Conservation (phyloP, 2,113 vertebrate species). For the Gambusia holbrooki region DNA sequence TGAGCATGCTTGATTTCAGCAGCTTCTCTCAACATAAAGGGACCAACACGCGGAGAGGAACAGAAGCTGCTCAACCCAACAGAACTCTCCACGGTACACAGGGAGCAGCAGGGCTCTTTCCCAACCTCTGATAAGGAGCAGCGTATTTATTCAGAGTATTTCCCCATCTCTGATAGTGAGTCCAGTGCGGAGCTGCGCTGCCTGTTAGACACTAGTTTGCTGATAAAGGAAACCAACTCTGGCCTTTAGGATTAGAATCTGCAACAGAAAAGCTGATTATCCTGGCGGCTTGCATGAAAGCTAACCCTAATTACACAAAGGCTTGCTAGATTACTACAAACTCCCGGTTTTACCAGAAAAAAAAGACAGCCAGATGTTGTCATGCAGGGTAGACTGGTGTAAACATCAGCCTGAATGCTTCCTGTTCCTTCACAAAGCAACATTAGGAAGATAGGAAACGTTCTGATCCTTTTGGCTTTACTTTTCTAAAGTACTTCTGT, state of each 20-base stretch:
- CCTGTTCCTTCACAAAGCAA: neutral
- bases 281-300: constrained; percentile 54
- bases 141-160: constrained; percentile 45
- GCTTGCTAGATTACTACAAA: constrained; percentile 31
- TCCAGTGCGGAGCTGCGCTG: constrained; percentile 53
- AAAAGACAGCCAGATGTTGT: constrained; percentile 17
- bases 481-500: constrained; percentile 3
- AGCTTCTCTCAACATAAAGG: neutral
- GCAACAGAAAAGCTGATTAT: constrained; percentile 77
- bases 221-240: constrained; percentile 70
- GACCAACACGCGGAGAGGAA: neutral
- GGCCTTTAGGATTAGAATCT: constrained; percentile 75
- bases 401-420: neutral
- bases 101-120: constrained; percentile 13
- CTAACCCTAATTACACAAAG: constrained; percentile 69
- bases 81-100: neutral
- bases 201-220: constrained; percentile 52
- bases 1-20: neutral
- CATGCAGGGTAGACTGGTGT: neutral
- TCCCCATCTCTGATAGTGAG: constrained; percentile 45
- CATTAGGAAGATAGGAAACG: neutral
- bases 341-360: constrained; percentile 19
- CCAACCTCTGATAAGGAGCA: constrained; percentile 39
- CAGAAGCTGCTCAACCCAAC: neutral
- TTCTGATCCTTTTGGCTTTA: neutral